Evolutionary conservation across 2,797 vertebrate species (phyloP), one percentile per base, ranked within the genome.

Genomic region (Mormyrus hasselquistii): DNA sequence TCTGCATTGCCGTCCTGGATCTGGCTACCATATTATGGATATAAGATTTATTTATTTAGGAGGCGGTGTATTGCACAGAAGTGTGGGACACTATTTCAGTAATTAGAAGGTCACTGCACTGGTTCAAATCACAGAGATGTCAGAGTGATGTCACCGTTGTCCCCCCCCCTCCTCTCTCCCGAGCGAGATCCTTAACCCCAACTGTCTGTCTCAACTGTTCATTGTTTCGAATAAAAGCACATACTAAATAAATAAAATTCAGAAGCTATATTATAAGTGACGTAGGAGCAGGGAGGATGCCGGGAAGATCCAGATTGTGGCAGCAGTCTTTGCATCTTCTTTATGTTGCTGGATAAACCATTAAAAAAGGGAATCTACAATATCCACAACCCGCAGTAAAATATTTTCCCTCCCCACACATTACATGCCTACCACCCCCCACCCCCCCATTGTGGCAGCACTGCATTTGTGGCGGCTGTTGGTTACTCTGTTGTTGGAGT

Each of bases 371-470:
- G 38, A 25, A 19, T 44, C 44, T 89, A 69, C 57, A 49, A 86
- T 86, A 25, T 38, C 3, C 44, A 25, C 87, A 38, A 19, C 22
- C 41, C 34, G 16, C 16, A 19, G 79, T 49, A 14, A 84, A 83
- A 89, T 65, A 55, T 79, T 89, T 85, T 82, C 79, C 14, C 79
- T 55, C n/a, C 88, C 88, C 53, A 83, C 88, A 59, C 22, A 16
- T 49, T 22, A 41, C 41, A 84, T 88, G 53, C 79, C 76, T 12
- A 62, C 41, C 55, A 8, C 14, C 14, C 52, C 52, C 50, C 8
- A 22, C 34, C 53, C 16, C 50, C 7, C 50, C 55, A 0, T 19
- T 57, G 55, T 19, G 55, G 55, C 55, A n/a, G 55, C 19, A 57
- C 10, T 34, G 62, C 65, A 14, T 34, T 29, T 69, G 65, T 73